phyloP scores from a whole-genome alignment of 2,888 invertebrate genomes.

The Cheilosia vernalis region DNA sequence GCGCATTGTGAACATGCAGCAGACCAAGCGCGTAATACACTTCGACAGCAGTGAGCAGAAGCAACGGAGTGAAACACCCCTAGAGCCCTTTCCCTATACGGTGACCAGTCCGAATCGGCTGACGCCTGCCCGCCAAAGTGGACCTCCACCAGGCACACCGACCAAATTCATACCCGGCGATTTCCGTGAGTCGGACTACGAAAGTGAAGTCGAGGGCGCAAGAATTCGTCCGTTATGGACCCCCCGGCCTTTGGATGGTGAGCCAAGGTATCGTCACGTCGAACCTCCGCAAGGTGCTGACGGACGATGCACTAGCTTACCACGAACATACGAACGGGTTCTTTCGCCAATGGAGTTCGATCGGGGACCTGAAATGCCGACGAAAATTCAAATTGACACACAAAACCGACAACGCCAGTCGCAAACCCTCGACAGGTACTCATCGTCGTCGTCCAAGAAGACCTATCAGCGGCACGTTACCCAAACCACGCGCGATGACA shows the following conservation, averaged over 20 bases:
- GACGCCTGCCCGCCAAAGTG: conserved; percentile 81
- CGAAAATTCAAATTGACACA: conserved; percentile 80
- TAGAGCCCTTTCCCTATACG: conserved; percentile 84
- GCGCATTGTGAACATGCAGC: conserved; percentile 87
- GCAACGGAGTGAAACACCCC: conserved; percentile 75
- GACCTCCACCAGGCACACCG: conserved; percentile 85
- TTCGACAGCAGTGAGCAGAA: conserved; percentile 85
- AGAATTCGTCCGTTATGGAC: conserved; percentile 87
- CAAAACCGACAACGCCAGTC: conserved; percentile 77
- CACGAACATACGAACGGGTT: conserved; percentile 84
- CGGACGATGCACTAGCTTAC: conserved; percentile 84
- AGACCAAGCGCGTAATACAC: conserved; percentile 88
- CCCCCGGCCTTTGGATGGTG: conserved; percentile 86
- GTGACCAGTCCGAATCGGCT: conserved; percentile 82
- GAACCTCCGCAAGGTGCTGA: conserved; percentile 84
- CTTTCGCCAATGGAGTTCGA: conserved; percentile 87
- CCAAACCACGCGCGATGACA: conserved; percentile 79
- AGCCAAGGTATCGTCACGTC: conserved; percentile 86
- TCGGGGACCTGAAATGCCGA: conserved; percentile 84
- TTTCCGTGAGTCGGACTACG: conserved; percentile 88
- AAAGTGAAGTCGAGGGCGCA: conserved; percentile 87
- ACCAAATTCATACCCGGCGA: conserved; percentile 87
- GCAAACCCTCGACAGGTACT: conserved; percentile 81
- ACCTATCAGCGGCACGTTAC: conserved; percentile 73
- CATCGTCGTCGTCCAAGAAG: conserved; percentile 74